Conservation (phyloP, 2,113 vertebrate genomes). For the Scalopus aquaticus region DNA sequence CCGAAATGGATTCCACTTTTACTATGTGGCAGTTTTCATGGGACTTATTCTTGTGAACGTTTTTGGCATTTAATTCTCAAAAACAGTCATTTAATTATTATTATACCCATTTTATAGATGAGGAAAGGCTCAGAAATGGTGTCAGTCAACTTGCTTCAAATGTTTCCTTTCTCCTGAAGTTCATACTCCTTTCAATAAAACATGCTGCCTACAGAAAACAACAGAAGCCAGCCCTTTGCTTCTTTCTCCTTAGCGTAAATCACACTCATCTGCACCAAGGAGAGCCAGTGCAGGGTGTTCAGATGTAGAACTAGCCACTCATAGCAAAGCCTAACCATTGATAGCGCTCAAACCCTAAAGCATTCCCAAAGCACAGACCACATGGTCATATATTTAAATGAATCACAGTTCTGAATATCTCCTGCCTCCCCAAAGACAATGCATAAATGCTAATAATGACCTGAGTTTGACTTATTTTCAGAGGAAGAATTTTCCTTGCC, state of each 20-base stretch:
- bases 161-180: background rate
- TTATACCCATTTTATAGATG: constrained; percentile 16
- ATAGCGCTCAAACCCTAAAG: background rate
- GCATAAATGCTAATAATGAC: background rate
- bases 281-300: background rate
- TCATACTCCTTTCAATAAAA: constrained; percentile 2
- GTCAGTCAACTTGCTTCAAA: background rate
- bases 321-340: background rate
- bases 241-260: background rate
- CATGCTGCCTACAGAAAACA: background rate
- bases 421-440: background rate
- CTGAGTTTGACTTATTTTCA: constrained; percentile 41
- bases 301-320: background rate
- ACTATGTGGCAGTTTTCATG: background rate
- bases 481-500: constrained; percentile 40
- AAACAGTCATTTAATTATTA: background rate
- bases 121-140: constrained; percentile 10
- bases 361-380: background rate
- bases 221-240: background rate
- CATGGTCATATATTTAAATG: background rate
- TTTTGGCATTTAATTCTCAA: constrained; percentile 25
- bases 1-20: background rate
- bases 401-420: background rate
- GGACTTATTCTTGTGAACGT: background rate
- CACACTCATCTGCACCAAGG: background rate